Evolutionary conservation across 2,888 invertebrate species (phyloP), one percentile per base, ranked within the genome.

Genomic region (Panopea generosa): DNA sequence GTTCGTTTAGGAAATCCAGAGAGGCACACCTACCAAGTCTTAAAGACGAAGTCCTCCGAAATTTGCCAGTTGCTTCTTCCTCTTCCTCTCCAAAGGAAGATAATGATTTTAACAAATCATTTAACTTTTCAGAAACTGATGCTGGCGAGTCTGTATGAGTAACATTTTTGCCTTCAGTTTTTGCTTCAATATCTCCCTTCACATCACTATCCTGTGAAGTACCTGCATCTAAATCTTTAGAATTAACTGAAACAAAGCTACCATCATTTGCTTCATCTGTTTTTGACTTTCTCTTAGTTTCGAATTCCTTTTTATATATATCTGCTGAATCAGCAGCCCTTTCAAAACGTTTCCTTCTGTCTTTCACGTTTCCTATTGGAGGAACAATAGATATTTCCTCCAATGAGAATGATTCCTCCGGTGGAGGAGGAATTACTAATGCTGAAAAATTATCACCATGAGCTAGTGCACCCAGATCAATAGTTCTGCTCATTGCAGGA

Each of bases 401-500:
- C 7, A 82, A 52, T 38, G 70, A 68, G 11, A 82, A 68, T 6
- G 83, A 83, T 43, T 84, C 76, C 7, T 81, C 82, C 0, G 86
- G 79, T 2, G 90, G 90, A 20, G 91, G 91, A n/a, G 88, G 90
- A 43, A 90, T 90, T 26, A 91, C 86, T 52, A 89, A 80, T 9
- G 87, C 85, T 11, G 87, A 79, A 29, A 87, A 83, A 43, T 88
- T 86, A 18, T 87, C 89, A n/a, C 87, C 87, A 11, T 86, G 61
- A 38, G 65, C 77, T 47, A 77, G 38, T 2, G 29, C 16, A 24
- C 77, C 78, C 18, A 69, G 67, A 56, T 76, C 77, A 55, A 77
- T 62, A 53, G 77, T 77, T 27, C 50, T 69, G 74, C 77, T 81
- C 71, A 77, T 38, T 22, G 55, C 53, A 43, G 61, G 24, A 69